Percentiles rank a stretch among this genome's conserved stretches.
Evolutionary conservation across 1,140 invertebrate species (phyloP).

Genomic region (Batillaria attramentaria): DNA sequence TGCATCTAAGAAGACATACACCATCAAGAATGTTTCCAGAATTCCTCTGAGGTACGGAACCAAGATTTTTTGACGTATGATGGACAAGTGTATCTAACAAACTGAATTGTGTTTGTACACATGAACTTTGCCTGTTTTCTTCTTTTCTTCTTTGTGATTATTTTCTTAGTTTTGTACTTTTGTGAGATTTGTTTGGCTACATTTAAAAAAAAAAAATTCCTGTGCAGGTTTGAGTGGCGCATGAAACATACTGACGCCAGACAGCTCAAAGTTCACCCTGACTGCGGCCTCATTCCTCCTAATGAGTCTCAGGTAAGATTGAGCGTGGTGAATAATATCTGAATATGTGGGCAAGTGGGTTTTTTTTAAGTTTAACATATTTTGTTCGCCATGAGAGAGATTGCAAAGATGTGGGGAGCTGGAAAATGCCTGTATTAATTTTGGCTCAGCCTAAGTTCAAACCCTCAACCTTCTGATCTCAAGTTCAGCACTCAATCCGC

Average conservation of each 20-base stretch:
- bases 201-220: background rate
- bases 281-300: slow-evolving; percentile 65
- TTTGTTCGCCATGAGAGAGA: too few relatives aligned
- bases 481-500: too few relatives aligned
- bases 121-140: background rate
- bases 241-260: slow-evolving; percentile 59
- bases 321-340: too few relatives aligned
- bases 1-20: slow-evolving; percentile 57
- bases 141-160: background rate
- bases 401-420: too few relatives aligned
- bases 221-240: slow-evolving; percentile 68
- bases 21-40: slow-evolving; percentile 68
- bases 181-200: background rate
- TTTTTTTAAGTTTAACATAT: too few relatives aligned
- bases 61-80: too few relatives aligned
- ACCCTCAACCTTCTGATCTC: too few relatives aligned
- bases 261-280: slow-evolving; percentile 62
- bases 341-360: too few relatives aligned
- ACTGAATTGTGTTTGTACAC: background rate
- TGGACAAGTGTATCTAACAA: too few relatives aligned
- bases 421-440: too few relatives aligned
- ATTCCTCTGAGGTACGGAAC: slow-evolving; percentile 62
- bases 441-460: too few relatives aligned
- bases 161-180: background rate
- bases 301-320: slow-evolving; percentile 69